Evolutionary conservation across 2,113 vertebrate species (phyloP).

Genomic region (Brachyhypopomus occidentalis): DNA sequence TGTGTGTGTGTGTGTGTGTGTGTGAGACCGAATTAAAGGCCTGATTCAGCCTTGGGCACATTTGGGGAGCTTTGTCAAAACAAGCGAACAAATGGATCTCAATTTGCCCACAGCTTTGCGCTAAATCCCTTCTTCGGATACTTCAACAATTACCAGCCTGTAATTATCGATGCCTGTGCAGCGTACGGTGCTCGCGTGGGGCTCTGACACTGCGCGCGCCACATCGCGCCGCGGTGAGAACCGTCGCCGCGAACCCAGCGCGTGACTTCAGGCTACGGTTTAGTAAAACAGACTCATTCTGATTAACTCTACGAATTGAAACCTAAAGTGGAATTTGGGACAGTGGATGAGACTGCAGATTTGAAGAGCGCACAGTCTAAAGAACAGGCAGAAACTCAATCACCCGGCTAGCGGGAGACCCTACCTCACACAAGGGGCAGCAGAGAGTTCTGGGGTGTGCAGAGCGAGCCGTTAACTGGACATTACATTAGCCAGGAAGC

Average conservation of each 20-base stretch:
- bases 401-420: too few species aligned
- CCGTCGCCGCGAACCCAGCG: not conserved
- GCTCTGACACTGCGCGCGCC: not conserved
- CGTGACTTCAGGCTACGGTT: not conserved
- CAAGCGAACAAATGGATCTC: slow-evolving; percentile 42
- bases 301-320: not conserved
- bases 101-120: slow-evolving; percentile 32
- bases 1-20: slow-evolving; percentile 58
- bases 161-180: slow-evolving; percentile 8
- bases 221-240: not conserved
- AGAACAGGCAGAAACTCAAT: not conserved
- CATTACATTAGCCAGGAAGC: slow-evolving; percentile 36
- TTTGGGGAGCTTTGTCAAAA: slow-evolving; percentile 54
- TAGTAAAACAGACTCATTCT: not conserved
- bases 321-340: not conserved
- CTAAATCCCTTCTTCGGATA: slow-evolving; percentile 24
- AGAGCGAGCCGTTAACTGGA: slow-evolving; percentile 14
- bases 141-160: not conserved
- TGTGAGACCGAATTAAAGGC: slow-evolving; percentile 60
- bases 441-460: too few species aligned
- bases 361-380: not conserved
- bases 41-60: slow-evolving; percentile 43
- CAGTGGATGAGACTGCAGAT: not conserved
- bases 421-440: too few species aligned
- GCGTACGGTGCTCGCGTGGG: not conserved